Conservation (phyloP, 2,797 vertebrate species). For the Myotis daubentonii region DNA sequence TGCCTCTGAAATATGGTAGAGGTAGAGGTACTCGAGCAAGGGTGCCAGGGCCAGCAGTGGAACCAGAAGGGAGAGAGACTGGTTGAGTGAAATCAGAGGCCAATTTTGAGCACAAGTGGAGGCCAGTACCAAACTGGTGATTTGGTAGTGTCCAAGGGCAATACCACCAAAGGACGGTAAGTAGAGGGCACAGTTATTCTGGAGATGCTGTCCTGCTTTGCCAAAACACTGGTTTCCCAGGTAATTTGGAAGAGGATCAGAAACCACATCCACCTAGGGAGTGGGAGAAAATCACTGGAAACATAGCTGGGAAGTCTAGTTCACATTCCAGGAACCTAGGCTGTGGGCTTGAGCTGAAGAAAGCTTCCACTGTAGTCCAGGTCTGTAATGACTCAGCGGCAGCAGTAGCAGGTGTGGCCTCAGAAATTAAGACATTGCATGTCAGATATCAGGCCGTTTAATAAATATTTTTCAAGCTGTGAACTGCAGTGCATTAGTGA, state of each 20-base stretch:
- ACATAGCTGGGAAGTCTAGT: not conserved
- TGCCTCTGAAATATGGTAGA: not conserved
- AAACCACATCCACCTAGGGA: not conserved
- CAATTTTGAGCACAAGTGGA: not conserved
- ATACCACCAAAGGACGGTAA: not conserved
- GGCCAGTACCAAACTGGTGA: not conserved
- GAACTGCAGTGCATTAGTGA: not conserved
- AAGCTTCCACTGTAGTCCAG: not conserved
- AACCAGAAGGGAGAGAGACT: not conserved
- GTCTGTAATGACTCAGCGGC: not conserved
- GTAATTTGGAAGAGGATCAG: not conserved
- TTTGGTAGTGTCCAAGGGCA: not conserved
- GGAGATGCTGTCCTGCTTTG: not conserved
- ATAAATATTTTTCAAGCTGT: conserved; percentile 14
- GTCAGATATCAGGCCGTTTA: not conserved
- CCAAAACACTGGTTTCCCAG: not conserved
- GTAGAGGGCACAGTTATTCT: not conserved
- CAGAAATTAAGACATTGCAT: not conserved
- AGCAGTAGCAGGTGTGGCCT: not conserved
- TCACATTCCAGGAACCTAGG: not conserved
- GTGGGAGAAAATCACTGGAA: not conserved
- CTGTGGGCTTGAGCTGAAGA: not conserved
- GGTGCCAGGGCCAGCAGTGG: not conserved
- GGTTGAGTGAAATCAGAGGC: not conserved
- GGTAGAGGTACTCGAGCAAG: not conserved